Base-by-base conservation (phyloP, 2,797 vertebrate genomes). In the Arrhamphus sclerolepis region DNA sequence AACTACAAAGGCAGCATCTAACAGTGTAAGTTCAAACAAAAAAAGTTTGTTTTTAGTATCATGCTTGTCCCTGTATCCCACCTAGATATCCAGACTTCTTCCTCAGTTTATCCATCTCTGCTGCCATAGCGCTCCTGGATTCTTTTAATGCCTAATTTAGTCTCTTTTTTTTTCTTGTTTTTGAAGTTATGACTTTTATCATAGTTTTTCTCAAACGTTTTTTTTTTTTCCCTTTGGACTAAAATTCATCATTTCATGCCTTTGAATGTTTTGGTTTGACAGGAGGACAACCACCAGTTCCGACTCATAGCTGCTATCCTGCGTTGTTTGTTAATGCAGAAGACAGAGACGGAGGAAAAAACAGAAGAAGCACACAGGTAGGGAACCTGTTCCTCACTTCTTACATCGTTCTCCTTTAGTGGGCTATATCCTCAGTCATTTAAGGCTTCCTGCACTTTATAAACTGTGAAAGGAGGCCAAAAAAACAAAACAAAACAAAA, bases 291-390 rank as follows among this genome's bases (percentile, higher is more conserved):
- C 80, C 96, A 96, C 81, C 97, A 98, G 84, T 94, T 95, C 84
- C 92, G 97, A 61, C 91, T 95, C 75, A 93, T 98, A 57, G 88
- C 94, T 68, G 96, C 94, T 86, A 93, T 98, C 87, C 92, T 98
- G 80, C 95, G 96, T 79, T 94, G 97, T 81, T 91, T 96, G 85
- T 91, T 99, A 93, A 94, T 98, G 94, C 91, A 94, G 39, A 93
- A 72, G 87, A 95, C 95, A 44, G 95, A 96, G 75, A 94, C 92
- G 1, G 96, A 97, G 88, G 96, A 97, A 51, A 98, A 97, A 92
- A 98, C 96, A 0, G 97, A 99, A 83, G 98, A 99, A 84, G 90
- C 93, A 56, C 97, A 99, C 93, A 98, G 98, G 98, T 98, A 79
- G 24, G 56, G 94, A 89, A 66, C 53, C 40, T 31, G 40, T 20